Base-by-base conservation (phyloP, 2,797 vertebrate genomes). In the Gambusia yucatana region DNA sequence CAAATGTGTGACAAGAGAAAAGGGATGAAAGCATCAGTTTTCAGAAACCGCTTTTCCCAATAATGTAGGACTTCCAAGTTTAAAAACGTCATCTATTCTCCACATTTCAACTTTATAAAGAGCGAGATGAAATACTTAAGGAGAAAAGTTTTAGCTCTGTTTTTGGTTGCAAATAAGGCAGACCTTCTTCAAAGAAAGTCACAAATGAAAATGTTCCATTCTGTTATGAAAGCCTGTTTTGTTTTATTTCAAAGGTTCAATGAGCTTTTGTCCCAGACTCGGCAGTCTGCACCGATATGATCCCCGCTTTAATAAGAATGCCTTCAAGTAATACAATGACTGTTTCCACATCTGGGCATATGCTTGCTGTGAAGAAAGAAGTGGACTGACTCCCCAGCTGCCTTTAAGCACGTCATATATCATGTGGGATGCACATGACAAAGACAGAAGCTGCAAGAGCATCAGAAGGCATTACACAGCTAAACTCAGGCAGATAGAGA, bases 31-130 rank as follows among this genome's bases (percentile, higher is more conserved):
- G 72, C 77, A 80, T 90, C 82, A 91, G 81, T 88, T 79, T 87
- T 81, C 86, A 86, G 77, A 92, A 86, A 63, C 73, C 76, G 82
- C 73, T 80, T 86, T 86, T 93, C 86, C 83, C 74, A 77, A 61
- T 91, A 85, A 94, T 94, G 92, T 90, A 92, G 85, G 86, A 91
- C 77, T 91, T 91, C 87, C 86, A 81, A 78, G 83, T 82, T 81
- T 82, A 82, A 84, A 75, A 86, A 67, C 41, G 67, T 57, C 77
- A 72, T 75, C 82, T 69, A 79, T 89, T 76, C 44, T 87, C 80
- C 78, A 83, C 87, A 92, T 94, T 91, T 86, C 82, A 86, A 81
- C 47, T 74, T 79, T 82, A 78, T 84, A 80, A 80, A 89, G 75
- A 88, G 80, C 70, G 85, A 82, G 87, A 94, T 92, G 75, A 90